These are phyloP conservation scores for Neocrepidodera transversa DNA, from an alignment of 2,888 invertebrate species.

Conservation along the genomic window DNA sequence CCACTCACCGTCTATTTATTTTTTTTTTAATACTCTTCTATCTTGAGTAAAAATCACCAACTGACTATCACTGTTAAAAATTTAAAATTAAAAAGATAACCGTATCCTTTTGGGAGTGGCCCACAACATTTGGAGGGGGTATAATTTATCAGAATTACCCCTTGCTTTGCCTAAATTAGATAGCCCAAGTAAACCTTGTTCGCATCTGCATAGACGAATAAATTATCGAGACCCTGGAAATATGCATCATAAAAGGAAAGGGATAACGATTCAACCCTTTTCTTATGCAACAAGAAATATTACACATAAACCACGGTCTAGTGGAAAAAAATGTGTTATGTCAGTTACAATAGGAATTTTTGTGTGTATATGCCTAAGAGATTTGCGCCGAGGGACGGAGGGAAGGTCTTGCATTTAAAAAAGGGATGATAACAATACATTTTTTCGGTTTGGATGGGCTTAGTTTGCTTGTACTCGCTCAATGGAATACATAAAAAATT, in stretches of 20 bases:
- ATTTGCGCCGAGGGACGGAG: constrained; percentile 31
- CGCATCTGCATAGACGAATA: constrained; percentile 56
- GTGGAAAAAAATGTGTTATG: constrained; percentile 60
- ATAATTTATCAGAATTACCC: constrained; percentile 47
- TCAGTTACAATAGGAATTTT: constrained; percentile 48
- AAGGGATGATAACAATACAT: constrained; percentile 36
- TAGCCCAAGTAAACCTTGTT: constrained; percentile 49
- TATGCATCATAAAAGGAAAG: constrained; percentile 56
- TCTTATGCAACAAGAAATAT: constrained; percentile 57
- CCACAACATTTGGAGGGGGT: constrained; percentile 47
- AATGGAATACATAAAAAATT: constrained; percentile 38
- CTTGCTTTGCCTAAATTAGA: constrained; percentile 52
- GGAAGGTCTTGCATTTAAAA: constrained; percentile 18
- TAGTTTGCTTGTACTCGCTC: constrained; percentile 37
- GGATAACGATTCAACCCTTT: constrained; percentile 47
- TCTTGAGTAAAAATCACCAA: constrained; percentile 35
- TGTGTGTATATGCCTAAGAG: constrained; percentile 35
- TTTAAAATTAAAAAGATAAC: constrained; percentile 49
- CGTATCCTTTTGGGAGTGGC: constrained; percentile 52
- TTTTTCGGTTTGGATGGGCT: constrained; percentile 34
- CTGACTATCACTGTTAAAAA: constrained; percentile 37
- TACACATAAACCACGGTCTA: constrained; percentile 62
- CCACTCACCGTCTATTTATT: constrained; percentile 6
- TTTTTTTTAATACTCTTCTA: constrained; percentile 22
- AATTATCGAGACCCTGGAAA: constrained; percentile 48